Base-by-base conservation (phyloP, 2,888 invertebrate species). In the Metalampra italica region DNA sequence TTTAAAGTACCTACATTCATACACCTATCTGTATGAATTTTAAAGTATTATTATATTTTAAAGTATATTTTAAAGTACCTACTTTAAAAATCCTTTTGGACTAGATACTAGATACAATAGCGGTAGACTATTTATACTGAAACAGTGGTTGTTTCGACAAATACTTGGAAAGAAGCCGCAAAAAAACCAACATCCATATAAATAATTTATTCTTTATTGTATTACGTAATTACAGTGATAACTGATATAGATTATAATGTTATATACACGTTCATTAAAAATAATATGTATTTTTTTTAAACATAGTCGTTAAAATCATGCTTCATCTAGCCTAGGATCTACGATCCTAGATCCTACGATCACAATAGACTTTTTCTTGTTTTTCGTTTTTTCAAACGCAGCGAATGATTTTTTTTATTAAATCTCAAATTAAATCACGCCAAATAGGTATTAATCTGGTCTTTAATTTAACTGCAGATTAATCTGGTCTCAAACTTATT, bases 171-270 rank as follows among this genome's bases (percentile, higher is more conserved):
- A 5, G 22, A 22, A 22, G 22, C n/a, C n/a, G 1, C 0, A 29
- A 37, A 54, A 53, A 57, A 32, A 60, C 50, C 54, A 22, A 9
- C 13, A 37, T 46, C 29, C 49, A 64, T 61, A 56, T 62, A 55
- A 57, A 56, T 62, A 55, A 57, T 66, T 64, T 59, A 60, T 59
- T 62, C 58, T 68, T 66, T 68, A 68, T 60, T 66, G 48, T 58
- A 58, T 55, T 57, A 53, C 56, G 55, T 66, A 60, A 58, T 57
- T 54, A 45, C 32, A 41, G 7, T 29, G 29, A 46, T 41, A 12
- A n/a, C n/a, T n/a, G n/a, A 45, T 39, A 45, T 39, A 45, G 34
- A 45, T 45, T 45, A 45, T 43, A 43, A 39, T 14, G 37, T 45
- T 37, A 45, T 43, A 43, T 43, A 43, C 5, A 22, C 22, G 5